Base-by-base conservation (phyloP, 2,113 vertebrate species). In the Caranx melampygus region DNA sequence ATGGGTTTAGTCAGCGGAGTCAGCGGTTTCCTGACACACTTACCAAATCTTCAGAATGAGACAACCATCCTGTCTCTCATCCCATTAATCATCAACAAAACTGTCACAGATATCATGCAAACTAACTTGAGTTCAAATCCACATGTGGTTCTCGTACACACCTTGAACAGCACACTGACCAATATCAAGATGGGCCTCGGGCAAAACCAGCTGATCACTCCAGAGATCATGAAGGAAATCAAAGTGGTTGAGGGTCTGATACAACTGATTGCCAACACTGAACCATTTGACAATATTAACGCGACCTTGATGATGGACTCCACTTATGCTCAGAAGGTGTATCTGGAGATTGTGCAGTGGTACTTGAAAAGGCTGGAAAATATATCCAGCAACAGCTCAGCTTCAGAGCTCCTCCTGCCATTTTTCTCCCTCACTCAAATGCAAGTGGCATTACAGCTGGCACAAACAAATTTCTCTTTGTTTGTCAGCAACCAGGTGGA, bases 351-450 rank as follows among this genome's bases (percentile, higher is more conserved):
- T 20, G 58, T 83, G 10, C 14, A 87, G 33, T 95, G 94, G 94
- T 95, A 95, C 83, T 75, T 95, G 72, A 82, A 67, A 40, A 91
- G 72, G 20, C 68, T 95, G 64, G 87, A 91, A 81, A 92, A 92
- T 26, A 78, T 87, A 67, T 94, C 89, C n/a, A 90, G 72, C 13
- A 68, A 26, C 55, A 91, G 92, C 70, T 80, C 85, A 1, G 14
- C 76, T 18, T 83, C 89, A 45, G 61, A 76, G 1, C 69, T 93
- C 49, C 73, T 95, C n/a, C 21, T 76, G 3, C 85, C 89, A 8
- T 44, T 94, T 55, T 90, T 91, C 67, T 40, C 12, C 14, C 45
- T 93, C 5, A 71, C 85, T n/a, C 86, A 94, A 58, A 87, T 92
- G 86, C 88, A 94, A 75, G 67, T 94, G 55, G 54, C 86, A 20